Base-by-base conservation (phyloP, 2,797 vertebrate genomes). In the Harpagifer antarcticus region DNA sequence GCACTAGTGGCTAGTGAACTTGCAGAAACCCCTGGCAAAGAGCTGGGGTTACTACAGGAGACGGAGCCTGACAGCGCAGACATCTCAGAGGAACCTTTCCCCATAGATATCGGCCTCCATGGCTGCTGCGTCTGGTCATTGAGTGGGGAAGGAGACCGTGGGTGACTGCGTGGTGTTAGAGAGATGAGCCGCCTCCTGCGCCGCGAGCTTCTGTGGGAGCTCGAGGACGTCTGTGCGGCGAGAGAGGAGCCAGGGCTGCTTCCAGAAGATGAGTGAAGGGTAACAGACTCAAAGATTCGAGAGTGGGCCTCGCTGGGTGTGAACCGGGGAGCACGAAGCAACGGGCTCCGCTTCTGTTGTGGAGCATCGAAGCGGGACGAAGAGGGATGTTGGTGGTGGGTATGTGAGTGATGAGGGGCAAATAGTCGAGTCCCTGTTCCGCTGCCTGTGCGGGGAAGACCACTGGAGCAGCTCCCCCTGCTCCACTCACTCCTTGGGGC, bases 231-330 rank as follows among this genome's bases (percentile, higher is more conserved):
- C 72, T 97, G 96, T 95, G 94, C 0, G 97, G 90, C 1, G 96
- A 95, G 2, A 96, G 94, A 13, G 96, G n/a, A 92, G 31, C 97
- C 96, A 0, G 96, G 88, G 65, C 94, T 94, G 75, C 96, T 96
- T 3, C 96, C 90, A 27, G 95, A 93, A 3, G 96, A 81, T 8
- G 96, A 81, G 0, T 97, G 97, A 86, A 99, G 88, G 16, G 97
- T 99, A 6, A 99, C 97, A 0, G 97, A 99, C 85, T 99, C 98
- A 48, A 97, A 99, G 89, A 99, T 99, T 49, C 98, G 95, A 47
- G 97, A 99, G 90, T 99, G 98, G 53, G 98, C 98, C 88, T 99
- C 98, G 1, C 98, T 99, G 0, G 98, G 98, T 1, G 97, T 99
- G 82, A 99, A 99, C n/a, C 97, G 94, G 0, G 98, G 97, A 0